Base-by-base conservation (phyloP, 2,888 invertebrate species). In the Exocentrus adspersus region DNA sequence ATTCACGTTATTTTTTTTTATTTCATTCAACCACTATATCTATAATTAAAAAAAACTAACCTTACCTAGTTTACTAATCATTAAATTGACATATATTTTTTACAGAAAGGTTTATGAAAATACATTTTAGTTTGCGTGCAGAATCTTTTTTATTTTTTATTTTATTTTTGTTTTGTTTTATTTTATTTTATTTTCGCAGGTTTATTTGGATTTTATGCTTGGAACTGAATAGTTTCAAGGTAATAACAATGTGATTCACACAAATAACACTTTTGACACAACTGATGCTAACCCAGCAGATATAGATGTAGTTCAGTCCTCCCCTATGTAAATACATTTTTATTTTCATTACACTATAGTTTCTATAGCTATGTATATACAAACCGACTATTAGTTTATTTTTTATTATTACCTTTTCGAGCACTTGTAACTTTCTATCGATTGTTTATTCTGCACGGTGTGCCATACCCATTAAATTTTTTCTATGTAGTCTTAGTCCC, bases 351-450 rank as follows among this genome's bases (percentile, higher is more conserved):
- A 54, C 59, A 60, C 62, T 59, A 58, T 70, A 69, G 62, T 64
- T 59, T 67, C 60, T 65, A 66, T 72, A 75, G 75, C 73, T 77
- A n/a, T 37, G 77, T 77, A 77, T 54, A 77, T 78, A 75, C 68
- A 71, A 68, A 67, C 57, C 56, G 56, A 67, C 61, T 64, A 64
- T 66, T 71, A 65, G 67, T 65, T 61, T 61, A 64, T 67, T 71
- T 70, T 68, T 64, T 65, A 67, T 70, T 72, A 69, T 69, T 71
- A 67, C 68, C 65, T 70, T 70, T 68, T 72, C 72, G 75, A 76
- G 77, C 77, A 78, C 77, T 75, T 77, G 75, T 79, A 79, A 79
- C 79, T 78, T 79, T 79, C 79, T 79, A 79, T 79, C 79, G 79
- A 78, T 72, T 64, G 59, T 52, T 60, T 68, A 64, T 72, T 72